Base-by-base conservation (phyloP, 1,140 invertebrate genomes). In the Diorhabda sublineata region DNA sequence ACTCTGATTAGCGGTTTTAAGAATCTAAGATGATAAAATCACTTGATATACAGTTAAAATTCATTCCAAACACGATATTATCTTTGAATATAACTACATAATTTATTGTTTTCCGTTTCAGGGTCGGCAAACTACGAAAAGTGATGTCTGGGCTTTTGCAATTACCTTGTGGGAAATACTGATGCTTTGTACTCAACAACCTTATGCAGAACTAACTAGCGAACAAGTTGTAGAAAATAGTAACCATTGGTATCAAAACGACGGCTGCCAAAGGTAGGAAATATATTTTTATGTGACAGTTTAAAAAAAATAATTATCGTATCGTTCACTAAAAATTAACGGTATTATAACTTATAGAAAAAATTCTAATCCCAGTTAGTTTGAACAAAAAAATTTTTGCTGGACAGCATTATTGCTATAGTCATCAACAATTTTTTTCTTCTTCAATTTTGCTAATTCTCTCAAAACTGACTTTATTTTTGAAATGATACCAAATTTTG, bases 91-190 rank as follows among this genome's bases (percentile, higher is more conserved):
- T 26, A 26, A 26, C 26, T 26, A 26, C 26, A 26, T 26, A 26
- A 26, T 26, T 26, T 26, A 26, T 26, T 26, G 26, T n/a, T 67
- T 57, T 57, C 67, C 9, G 60, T 75, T 75, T 43, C 77, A 93
- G 91, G 89, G 89, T 7, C 87, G 90, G 76, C 89, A 87, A 76
- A 89, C 86, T 58, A 86, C 88, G 4, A 87, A 87, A 66, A 88
- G 90, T 61, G 91, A 93, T 76, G 90, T 92, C 2, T 93, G 91
- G 91, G 89, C 90, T 0, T 92, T 92, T 74, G 91, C 89, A 0
- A 87, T 92, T 4, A 91, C 90, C 0, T 82, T 91, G 9, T 93
- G 91, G 91, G 91, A 93, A 77, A 86, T 93, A n/a, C 83, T 92
- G 26, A 89, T 86, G 64, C 84, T 87, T 64, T 92, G 91, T 79